These are phyloP conservation scores for Dynastes grantii DNA, from an alignment of 2,888 invertebrate genomes.

Conservation along the genomic window DNA sequence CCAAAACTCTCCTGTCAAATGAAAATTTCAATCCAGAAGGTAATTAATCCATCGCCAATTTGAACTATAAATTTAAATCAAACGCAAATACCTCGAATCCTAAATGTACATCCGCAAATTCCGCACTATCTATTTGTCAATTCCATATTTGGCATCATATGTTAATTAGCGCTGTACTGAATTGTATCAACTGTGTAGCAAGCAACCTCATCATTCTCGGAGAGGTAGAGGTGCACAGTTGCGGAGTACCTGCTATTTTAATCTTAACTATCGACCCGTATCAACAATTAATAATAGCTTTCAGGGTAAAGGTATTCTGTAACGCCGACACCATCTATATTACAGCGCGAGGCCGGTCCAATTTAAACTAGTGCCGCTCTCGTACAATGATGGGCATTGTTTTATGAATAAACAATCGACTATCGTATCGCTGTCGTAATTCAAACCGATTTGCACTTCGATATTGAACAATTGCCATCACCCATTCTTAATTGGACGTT, in stretches of 20 bases:
- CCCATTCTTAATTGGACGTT: neutral
- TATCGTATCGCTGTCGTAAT: neutral
- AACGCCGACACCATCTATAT: neutral
- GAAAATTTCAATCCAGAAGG: too few relatives aligned
- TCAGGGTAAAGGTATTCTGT: neutral
- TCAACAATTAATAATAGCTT: constrained; percentile 2
- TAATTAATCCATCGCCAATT: too few relatives aligned
- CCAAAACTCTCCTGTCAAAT: too few relatives aligned
- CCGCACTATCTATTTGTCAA: too few relatives aligned
- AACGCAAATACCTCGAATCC: too few relatives aligned
- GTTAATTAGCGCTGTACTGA: too few relatives aligned
- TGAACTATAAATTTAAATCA: too few relatives aligned
- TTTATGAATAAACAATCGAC: constrained; percentile 13
- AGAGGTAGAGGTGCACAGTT: neutral
- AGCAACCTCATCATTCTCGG: too few relatives aligned
- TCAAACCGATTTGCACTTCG: constrained; percentile 3
- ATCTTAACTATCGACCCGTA: constrained; percentile 11
- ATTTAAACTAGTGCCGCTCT: neutral
- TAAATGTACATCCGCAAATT: too few relatives aligned
- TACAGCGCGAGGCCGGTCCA: neutral
- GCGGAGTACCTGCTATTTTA: neutral
- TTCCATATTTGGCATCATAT: too few relatives aligned
- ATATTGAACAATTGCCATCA: neutral
- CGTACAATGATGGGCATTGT: neutral
- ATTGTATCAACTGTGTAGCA: too few relatives aligned